Evolutionary conservation across 2,888 invertebrate genomes (phyloP).

Genomic region (Coleophora deauratella): DNA sequence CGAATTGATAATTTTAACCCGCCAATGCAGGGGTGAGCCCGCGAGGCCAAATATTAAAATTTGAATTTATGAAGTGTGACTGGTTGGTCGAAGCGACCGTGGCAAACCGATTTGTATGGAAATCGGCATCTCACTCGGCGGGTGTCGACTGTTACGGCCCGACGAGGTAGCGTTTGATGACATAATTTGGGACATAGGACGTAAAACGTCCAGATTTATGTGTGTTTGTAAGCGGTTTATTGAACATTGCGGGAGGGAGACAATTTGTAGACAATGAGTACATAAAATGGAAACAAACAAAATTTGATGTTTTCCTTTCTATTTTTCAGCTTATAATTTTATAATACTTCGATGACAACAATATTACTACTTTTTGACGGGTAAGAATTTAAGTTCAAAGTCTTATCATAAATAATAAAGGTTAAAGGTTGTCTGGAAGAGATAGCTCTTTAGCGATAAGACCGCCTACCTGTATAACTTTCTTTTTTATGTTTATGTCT

Average conservation of each 20-base stretch:
- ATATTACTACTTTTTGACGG: too few species aligned
- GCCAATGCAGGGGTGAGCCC: slow-evolving; percentile 23
- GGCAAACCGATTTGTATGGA: slow-evolving; percentile 70
- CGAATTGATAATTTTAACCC: slow-evolving; percentile 23
- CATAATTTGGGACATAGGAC: slow-evolving; percentile 63
- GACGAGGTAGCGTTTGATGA: slow-evolving; percentile 59
- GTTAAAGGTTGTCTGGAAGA: too few species aligned
- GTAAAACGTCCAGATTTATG: slow-evolving; percentile 63
- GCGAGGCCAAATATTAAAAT: slow-evolving; percentile 58
- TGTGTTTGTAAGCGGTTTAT: slow-evolving; percentile 54
- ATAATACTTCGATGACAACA: too few species aligned
- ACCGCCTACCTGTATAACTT: too few species aligned
- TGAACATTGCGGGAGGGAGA: slow-evolving; percentile 54
- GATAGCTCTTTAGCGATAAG: too few species aligned
- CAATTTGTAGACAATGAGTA: neutral
- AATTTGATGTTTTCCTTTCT: too few species aligned
- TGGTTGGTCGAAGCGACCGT: slow-evolving; percentile 35
- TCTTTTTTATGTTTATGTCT: too few species aligned
- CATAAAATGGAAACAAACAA: too few species aligned
- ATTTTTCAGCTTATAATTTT: too few species aligned
- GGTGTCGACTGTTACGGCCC: slow-evolving; percentile 36
- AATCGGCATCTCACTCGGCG: slow-evolving; percentile 51
- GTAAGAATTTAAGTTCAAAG: too few species aligned
- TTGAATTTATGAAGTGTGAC: slow-evolving; percentile 68
- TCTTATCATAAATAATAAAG: too few species aligned